Evolutionary conservation across 2,113 vertebrate species (phyloP), one percentile per base, ranked within the genome.

Genomic region (Dicerorhinus sumatrensis): DNA sequence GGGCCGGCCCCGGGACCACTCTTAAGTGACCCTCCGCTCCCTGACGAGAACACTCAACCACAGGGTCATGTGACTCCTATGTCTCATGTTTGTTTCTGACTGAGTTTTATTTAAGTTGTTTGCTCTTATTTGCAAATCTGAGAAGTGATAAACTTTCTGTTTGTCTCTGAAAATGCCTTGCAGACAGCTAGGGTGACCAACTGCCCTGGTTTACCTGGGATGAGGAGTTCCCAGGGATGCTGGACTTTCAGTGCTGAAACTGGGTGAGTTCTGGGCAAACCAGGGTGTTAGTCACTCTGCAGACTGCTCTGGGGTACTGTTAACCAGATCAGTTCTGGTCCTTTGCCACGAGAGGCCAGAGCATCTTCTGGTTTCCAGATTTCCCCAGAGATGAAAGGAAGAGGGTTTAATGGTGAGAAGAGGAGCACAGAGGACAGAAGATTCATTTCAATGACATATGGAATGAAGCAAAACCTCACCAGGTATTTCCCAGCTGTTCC

Each of bases 301-400:
- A 94, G 81, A 95, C 39, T 10, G 13, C 56, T 86, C 63, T 76
- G 9, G 92, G 36, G 58, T 31, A n/a, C 36, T 46, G 39, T 42
- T 36, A 92, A 73, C 72, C 77, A 91, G 86, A 81, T 51, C 73
- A 33, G 46, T n/a, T 23, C 69, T 39, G 33, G 89, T 36, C 42
- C 73, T 91, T 89, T 82, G 60, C 92, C 63, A 67, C 5, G 46
- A 84, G 82, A 95, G 85, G n/a, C 72, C 62, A 60, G 77, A 76
- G 36, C 39, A 31, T 77, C 70, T 93, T 98, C 96, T 98, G 98
- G 89, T 96, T 88, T 97, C 98, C 96, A 98, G 97, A 98, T 96
- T 98, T 96, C 96, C 97, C 94, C 62, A 25, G 39, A 97, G 93
- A 97, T 97, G 96, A 98, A 98, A 98, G 97, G 83, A 83, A 92